These are phyloP conservation scores for Silvanus unidentatus DNA, from an alignment of 2,888 invertebrate species.

Conservation along the genomic window DNA sequence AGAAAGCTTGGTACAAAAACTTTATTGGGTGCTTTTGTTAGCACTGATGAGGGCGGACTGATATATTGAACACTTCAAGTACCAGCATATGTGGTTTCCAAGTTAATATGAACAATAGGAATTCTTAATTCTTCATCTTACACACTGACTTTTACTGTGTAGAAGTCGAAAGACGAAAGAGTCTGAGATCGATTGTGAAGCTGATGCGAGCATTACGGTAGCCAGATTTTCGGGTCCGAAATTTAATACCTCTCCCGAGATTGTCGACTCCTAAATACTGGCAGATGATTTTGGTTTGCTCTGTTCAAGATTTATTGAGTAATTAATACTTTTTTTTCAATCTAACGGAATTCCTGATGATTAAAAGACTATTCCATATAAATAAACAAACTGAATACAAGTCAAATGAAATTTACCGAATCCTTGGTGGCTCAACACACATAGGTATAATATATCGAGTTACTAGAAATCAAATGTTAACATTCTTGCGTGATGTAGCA, in stretches of 20 bases:
- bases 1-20: conserved; percentile 37
- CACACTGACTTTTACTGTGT: no score
- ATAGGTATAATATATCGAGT: conserved; percentile 34
- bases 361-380: conserved; percentile 20
- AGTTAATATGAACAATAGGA: conserved; percentile 2
- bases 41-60: conserved; percentile 38
- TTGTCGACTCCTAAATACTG: no score
- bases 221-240: no score
- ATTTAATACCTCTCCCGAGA: no score
- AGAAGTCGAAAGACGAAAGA: no score
- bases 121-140: not conserved
- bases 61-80: conserved; percentile 29
- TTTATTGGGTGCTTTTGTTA: conserved; percentile 38
- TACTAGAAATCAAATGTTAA: conserved; percentile 43
- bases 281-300: no score
- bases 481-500: conserved; percentile 45
- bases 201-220: no score
- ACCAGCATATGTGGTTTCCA: conserved; percentile 8
- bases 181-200: no score
- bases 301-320: not conserved
- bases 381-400: conserved; percentile 33
- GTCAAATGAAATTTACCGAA: conserved; percentile 31
- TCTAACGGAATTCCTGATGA: not conserved
- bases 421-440: conserved; percentile 6
- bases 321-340: not conserved